A percentile compares a stretch with the other conserved stretches of the same genome.
phyloP scores from a whole-genome alignment of 2,113 vertebrate species.

The Prolemur simus region DNA sequence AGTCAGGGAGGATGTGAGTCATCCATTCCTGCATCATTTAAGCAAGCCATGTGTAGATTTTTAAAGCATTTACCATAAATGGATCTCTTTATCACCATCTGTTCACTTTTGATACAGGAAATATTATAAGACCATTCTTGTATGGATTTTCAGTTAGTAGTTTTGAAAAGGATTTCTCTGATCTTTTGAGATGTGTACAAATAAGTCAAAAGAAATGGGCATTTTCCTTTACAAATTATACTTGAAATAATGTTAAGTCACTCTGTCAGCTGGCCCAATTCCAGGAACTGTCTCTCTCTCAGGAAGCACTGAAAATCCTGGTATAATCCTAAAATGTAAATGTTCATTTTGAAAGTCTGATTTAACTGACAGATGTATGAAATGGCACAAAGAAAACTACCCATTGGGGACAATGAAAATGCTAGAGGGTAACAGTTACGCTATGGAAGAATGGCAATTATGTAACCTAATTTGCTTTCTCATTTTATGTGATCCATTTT shows the following conservation, averaged over 20 bases:
- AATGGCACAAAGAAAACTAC: background rate
- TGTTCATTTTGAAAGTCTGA: conserved; percentile 47
- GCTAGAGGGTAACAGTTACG: background rate
- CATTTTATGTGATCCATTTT: background rate
- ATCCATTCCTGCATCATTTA: conserved; percentile 43
- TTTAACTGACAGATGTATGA: conserved; percentile 22
- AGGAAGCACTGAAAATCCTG: background rate
- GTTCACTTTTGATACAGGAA: conserved; percentile 60
- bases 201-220: conserved; percentile 29
- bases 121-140: conserved; percentile 38
- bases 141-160: background rate
- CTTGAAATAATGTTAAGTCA: conserved; percentile 6
- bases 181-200: conserved; percentile 8
- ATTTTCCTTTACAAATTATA: conserved; percentile 31
- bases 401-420: background rate
- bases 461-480: background rate
- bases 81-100: conserved; percentile 61
- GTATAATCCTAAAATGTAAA: background rate
- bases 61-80: conserved; percentile 67
- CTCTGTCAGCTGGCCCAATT: background rate
- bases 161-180: conserved; percentile 21
- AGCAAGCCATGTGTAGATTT: conserved; percentile 51
- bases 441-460: background rate
- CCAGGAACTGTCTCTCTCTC: conserved; percentile 7
- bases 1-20: conserved; percentile 62